Evolutionary conservation across 1,140 invertebrate species (phyloP).

Genomic region (Leptonema lineaticorne): DNA sequence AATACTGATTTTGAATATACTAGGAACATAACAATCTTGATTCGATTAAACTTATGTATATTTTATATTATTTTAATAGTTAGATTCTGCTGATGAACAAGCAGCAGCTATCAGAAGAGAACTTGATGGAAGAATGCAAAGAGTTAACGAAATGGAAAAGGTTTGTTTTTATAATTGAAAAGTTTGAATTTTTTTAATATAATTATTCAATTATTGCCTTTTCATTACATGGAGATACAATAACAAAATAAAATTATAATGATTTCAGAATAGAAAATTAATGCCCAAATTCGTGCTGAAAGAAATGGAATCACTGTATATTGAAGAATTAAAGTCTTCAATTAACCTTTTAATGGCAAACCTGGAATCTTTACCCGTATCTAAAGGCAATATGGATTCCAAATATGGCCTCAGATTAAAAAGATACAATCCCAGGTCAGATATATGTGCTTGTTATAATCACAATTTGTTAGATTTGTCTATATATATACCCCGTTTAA

Average conservation of each 20-base stretch:
- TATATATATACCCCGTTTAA: not conserved
- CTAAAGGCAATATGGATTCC: constrained; percentile 94
- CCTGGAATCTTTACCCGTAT: constrained; percentile 97
- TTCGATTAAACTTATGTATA: not conserved
- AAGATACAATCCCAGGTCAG: constrained; percentile 93
- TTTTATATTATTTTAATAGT: constrained; percentile 56
- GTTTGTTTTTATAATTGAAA: constrained; percentile 55
- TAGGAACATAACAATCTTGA: too few relatives aligned
- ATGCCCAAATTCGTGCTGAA: constrained; percentile 99
- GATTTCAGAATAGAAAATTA: constrained; percentile 85
- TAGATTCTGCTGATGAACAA: constrained; percentile 99
- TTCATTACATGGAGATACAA: too few relatives aligned
- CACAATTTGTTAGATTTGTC: not conserved
- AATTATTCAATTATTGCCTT: not conserved
- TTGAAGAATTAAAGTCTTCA: constrained; percentile 96
- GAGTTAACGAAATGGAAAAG: constrained; percentile 95
- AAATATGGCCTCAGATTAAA: constrained; percentile 94
- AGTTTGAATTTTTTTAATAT: not conserved
- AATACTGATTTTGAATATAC: too few relatives aligned
- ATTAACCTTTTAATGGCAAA: constrained; percentile 99
- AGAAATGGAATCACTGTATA: constrained; percentile 99
- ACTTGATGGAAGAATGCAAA: constrained; percentile 94
- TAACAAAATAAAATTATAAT: too few relatives aligned
- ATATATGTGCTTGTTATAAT: constrained; percentile 21
- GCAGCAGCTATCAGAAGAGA: constrained; percentile 98